Evolutionary conservation across 2,888 invertebrate genomes (phyloP).

Genomic region (Parelbella ahira): DNA sequence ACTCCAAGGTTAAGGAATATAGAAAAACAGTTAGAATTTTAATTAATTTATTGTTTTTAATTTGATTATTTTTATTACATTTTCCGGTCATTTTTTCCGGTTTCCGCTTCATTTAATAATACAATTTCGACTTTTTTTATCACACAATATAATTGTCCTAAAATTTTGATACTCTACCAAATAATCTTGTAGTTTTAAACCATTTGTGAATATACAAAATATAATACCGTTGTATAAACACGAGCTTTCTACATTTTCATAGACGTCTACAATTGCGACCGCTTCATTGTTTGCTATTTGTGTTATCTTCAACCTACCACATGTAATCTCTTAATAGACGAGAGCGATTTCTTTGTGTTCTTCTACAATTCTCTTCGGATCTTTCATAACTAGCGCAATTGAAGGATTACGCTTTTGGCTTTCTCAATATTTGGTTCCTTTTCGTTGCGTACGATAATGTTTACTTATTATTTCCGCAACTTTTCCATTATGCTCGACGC

Average conservation of each 20-base stretch:
- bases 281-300: slow-evolving; percentile 4
- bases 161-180: too few relatives aligned
- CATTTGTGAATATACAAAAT: too few relatives aligned
- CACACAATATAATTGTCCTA: too few relatives aligned
- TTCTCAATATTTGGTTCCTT: slow-evolving; percentile 37
- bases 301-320: slow-evolving; percentile 7
- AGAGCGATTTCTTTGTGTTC: slow-evolving; percentile 21
- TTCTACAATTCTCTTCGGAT: slow-evolving; percentile 13
- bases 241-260: slow-evolving; percentile 3
- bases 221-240: too few relatives aligned
- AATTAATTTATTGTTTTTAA: too few relatives aligned
- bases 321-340: slow-evolving; percentile 7
- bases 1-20: too few relatives aligned
- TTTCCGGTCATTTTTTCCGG: too few relatives aligned
- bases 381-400: slow-evolving; percentile 5
- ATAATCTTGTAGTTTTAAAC: too few relatives aligned
- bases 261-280: slow-evolving; percentile 1
- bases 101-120: too few relatives aligned
- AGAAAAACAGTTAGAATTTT: too few relatives aligned
- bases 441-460: slow-evolving; percentile 51
- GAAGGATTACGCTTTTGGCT: slow-evolving; percentile 14
- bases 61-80: too few relatives aligned
- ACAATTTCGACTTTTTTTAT: too few relatives aligned
- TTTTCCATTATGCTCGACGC: slow-evolving; percentile 45
- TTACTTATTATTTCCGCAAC: slow-evolving; percentile 60